Conservation (phyloP, 1,140 invertebrate species). For the Eupristina koningsbergeri region DNA sequence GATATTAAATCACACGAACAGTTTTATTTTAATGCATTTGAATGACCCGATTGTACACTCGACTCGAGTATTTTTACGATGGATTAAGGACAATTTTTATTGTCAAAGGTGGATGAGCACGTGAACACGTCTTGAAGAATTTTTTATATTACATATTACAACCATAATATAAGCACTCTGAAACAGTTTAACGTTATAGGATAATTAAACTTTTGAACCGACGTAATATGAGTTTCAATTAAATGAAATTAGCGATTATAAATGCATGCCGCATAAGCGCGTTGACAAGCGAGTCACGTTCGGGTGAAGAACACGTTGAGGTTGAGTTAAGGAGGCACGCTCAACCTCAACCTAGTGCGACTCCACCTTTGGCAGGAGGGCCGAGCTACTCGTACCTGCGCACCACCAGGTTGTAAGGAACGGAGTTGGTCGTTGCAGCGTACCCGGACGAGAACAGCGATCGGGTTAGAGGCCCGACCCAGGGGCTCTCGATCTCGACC, state of each 20-base stretch:
- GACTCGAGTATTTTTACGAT: neutral
- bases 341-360: neutral
- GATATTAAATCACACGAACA: neutral
- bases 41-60: neutral
- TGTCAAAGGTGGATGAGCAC: neutral
- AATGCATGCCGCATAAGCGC: too few species aligned
- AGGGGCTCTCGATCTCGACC: constrained; percentile 69
- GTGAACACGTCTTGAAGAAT: too few species aligned
- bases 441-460: constrained; percentile 51
- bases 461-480: constrained; percentile 71
- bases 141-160: too few species aligned
- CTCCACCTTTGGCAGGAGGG: neutral
- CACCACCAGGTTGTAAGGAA: constrained; percentile 34
- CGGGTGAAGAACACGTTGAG: neutral
- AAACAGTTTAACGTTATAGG: too few species aligned
- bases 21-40: neutral
- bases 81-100: neutral
- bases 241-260: too few species aligned
- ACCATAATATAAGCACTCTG: too few species aligned
- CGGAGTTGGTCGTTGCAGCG: constrained; percentile 43
- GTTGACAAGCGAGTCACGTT: neutral
- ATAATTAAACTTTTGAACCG: too few species aligned
- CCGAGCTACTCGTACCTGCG: neutral
- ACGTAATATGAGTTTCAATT: too few species aligned
- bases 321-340: neutral